Evolutionary conservation across 1,140 invertebrate genomes (phyloP), one percentile per base, ranked within the genome.

Genomic region (Drosophila micromelanica): DNA sequence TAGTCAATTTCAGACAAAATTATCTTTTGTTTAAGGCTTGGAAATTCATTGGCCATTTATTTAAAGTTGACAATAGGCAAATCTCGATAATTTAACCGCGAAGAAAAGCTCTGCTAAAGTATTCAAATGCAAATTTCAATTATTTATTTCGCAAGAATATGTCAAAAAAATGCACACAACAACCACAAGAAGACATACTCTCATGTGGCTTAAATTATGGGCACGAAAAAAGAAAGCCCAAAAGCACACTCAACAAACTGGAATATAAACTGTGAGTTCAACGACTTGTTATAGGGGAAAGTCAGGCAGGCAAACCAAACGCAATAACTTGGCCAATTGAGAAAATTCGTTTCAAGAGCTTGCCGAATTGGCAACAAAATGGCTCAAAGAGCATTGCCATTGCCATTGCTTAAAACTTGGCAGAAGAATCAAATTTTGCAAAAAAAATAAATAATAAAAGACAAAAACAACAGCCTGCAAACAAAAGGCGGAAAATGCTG

Each of bases 291-390:
- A 59, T 45, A 11, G 40, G 59, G 6, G 40, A 79, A 74, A 61
- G 57, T 64, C 64, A 79, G 63, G 54, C 15, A n/a, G 42, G 49
- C 8, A 27, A 13, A 46, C 38, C 45, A 74, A 78, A 57, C 69
- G 79, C 79, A 82, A 81, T 81, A 84, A 78, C 64, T 63, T 77
- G 68, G 45, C 52, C 45, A 76, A 82, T 75, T 75, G 70, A 75
- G 56, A 49, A 60, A 67, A 62, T 56, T 37, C 57, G 42, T 60
- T 62, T 51, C 42, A 49, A 65, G 74, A 71, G 59, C 80, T 79
- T 82, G 62, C 37, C 54, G 54, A 81, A 77, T 87, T 85, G 81
- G 78, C 81, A 85, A 78, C 81, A 78, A 81, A 87, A 85, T 85
- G 69, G 69, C 70, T 67, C 82, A 78, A 65, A 85, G 61, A 55